Percentiles rank a stretch among this genome's conserved stretches.
These are phyloP conservation scores for Suncus etruscus DNA, from an alignment of 2,113 vertebrate species.

Conservation along the genomic window DNA sequence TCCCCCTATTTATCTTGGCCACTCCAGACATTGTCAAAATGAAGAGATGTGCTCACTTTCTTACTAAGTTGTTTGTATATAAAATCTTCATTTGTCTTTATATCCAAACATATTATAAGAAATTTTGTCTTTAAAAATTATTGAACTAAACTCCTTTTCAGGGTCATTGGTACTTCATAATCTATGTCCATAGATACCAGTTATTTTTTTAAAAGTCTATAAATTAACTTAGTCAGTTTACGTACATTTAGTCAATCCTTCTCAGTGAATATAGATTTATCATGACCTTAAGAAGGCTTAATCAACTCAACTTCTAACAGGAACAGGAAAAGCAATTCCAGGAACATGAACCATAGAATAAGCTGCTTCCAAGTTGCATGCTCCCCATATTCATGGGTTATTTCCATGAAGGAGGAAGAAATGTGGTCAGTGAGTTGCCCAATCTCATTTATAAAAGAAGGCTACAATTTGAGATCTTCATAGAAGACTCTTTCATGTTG, in stretches of 20 bases:
- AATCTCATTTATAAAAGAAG: not conserved
- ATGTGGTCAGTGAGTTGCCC: not conserved
- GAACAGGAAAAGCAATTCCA: too few species aligned
- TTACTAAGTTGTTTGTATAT: too few species aligned
- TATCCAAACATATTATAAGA: not conserved
- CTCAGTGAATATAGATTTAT: not conserved
- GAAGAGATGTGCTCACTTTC: accelerated
- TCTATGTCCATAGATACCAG: not conserved
- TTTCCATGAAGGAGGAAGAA: too few species aligned
- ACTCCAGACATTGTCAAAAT: accelerated
- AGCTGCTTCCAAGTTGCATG: too few species aligned
- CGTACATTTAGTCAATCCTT: not conserved
- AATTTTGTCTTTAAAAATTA: not conserved
- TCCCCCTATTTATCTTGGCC: accelerated
- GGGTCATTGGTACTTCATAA: not conserved
- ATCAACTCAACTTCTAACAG: accelerated
- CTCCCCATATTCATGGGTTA: not conserved
- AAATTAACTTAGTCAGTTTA: too few species aligned
- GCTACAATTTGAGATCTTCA: not conserved
- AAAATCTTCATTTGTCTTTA: not conserved
- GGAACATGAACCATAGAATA: accelerated
- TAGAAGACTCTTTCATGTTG: not conserved
- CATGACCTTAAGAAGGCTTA: not conserved
- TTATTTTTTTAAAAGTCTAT: not conserved
- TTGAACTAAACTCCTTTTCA: not conserved